Evolutionary conservation across 2,888 invertebrate genomes (phyloP).

Genomic region (Eupithecia tripunctaria): DNA sequence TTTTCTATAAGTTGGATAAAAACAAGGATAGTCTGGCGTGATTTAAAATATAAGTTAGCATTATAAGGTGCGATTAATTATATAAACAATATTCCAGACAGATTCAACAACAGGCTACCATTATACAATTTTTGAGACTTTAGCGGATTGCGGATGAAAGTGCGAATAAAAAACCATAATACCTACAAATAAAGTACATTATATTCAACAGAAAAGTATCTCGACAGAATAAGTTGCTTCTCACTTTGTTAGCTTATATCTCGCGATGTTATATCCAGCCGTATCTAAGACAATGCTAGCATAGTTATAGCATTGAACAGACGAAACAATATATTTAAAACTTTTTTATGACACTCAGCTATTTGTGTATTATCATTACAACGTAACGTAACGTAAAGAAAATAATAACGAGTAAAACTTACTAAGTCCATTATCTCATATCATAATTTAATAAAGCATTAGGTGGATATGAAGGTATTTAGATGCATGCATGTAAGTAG

Average conservation of each 20-base stretch:
- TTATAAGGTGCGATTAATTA: too few species aligned
- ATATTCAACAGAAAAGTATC: neutral
- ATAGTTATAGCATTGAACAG: neutral
- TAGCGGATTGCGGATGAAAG: neutral
- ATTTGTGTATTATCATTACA: too few species aligned
- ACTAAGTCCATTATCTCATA: too few species aligned
- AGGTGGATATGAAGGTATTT: too few species aligned
- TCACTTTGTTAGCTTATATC: neutral
- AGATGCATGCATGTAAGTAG: too few species aligned
- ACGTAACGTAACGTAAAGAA: neutral
- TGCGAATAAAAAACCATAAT: neutral
- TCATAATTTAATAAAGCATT: too few species aligned
- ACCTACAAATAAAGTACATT: neutral
- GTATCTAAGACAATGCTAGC: neutral
- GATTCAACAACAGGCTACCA: neutral
- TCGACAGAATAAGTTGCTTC: neutral
- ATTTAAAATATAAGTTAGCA: too few species aligned
- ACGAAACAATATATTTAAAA: neutral
- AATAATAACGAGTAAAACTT: neutral
- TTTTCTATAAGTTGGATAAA: too few species aligned
- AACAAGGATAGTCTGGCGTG: too few species aligned
- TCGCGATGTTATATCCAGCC: neutral
- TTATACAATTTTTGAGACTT: neutral
- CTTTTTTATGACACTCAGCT: neutral
- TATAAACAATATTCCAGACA: too few species aligned